phyloP scores from a whole-genome alignment of 2,888 invertebrate genomes.

The Ormyrus pomaceus region DNA sequence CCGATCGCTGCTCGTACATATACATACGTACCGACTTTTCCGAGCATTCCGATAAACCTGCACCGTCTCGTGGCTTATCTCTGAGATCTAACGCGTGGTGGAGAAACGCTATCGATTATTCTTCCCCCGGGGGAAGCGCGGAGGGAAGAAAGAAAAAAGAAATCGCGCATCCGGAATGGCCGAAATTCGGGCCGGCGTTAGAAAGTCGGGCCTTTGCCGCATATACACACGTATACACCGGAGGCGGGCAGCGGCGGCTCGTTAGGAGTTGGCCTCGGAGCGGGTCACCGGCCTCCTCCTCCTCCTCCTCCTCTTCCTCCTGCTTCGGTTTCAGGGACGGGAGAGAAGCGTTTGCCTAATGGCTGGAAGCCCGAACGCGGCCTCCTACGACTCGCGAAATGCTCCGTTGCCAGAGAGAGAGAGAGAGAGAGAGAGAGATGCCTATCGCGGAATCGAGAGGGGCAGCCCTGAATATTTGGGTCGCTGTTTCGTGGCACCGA shows the following conservation, averaged over 20 bases:
- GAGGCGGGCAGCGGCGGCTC: not conserved
- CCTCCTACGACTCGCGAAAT: not conserved
- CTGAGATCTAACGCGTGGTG: not conserved
- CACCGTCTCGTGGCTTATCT: not conserved
- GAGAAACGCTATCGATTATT: not conserved
- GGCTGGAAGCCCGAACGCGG: not conserved
- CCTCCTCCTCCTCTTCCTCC: not conserved
- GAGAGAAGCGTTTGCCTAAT: conserved; percentile 36
- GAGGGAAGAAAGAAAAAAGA: not conserved
- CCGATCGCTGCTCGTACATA: not conserved
- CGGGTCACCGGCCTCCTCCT: conserved; percentile 40
- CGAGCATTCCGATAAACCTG: conserved; percentile 1
- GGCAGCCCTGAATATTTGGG: not conserved
- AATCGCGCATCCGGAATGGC: conserved; percentile 30
- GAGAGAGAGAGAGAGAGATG: not conserved
- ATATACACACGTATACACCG: no score
- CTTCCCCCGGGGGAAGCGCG: not conserved
- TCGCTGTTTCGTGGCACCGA: no score
- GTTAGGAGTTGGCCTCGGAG: conserved; percentile 2
- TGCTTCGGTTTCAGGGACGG: not conserved
- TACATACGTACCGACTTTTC: not conserved
- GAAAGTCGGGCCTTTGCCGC: conserved; percentile 10
- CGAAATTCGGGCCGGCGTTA: conserved; percentile 21
- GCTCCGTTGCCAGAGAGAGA: no score
- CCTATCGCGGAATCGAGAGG: not conserved